Conservation (phyloP, 2,888 invertebrate genomes). For the Lithosia quadra region DNA sequence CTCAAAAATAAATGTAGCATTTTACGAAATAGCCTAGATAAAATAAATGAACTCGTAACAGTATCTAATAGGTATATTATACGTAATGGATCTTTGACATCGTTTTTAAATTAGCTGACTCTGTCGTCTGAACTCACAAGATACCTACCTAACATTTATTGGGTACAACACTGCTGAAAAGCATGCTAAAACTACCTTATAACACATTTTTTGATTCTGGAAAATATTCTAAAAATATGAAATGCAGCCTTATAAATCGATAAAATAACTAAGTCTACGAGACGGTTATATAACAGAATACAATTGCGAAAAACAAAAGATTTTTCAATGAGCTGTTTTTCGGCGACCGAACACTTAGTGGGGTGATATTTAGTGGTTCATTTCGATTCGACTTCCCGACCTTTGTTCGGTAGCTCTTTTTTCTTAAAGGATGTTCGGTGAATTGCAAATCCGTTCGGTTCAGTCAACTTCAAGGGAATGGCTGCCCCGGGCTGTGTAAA, state of each 20-base stretch:
- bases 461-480: slow-evolving; percentile 81
- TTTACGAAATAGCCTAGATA: neutral
- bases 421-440: slow-evolving; percentile 81
- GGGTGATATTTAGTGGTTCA: slow-evolving; percentile 75
- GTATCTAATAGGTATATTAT: neutral
- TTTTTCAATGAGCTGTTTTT: slow-evolving; percentile 45
- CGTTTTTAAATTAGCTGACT: neutral
- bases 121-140: neutral
- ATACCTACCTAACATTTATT: neutral
- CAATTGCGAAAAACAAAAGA: slow-evolving; percentile 43
- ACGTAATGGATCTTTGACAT: slow-evolving; percentile 1
- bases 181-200: neutral
- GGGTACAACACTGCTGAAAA: neutral
- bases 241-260: neutral
- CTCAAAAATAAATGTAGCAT: neutral
- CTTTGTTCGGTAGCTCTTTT: slow-evolving; percentile 78
- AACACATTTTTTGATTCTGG: neutral
- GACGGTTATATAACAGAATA: slow-evolving; percentile 6
- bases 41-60: neutral
- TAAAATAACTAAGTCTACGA: neutral
- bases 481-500: slow-evolving; percentile 78
- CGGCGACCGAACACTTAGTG: slow-evolving; percentile 51
- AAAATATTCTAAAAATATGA: neutral
- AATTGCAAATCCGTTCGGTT: slow-evolving; percentile 84
- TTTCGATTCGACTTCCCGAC: slow-evolving; percentile 72